Evolutionary conservation across 1,140 invertebrate species (phyloP).

Genomic region (Mylabris phalerata): DNA sequence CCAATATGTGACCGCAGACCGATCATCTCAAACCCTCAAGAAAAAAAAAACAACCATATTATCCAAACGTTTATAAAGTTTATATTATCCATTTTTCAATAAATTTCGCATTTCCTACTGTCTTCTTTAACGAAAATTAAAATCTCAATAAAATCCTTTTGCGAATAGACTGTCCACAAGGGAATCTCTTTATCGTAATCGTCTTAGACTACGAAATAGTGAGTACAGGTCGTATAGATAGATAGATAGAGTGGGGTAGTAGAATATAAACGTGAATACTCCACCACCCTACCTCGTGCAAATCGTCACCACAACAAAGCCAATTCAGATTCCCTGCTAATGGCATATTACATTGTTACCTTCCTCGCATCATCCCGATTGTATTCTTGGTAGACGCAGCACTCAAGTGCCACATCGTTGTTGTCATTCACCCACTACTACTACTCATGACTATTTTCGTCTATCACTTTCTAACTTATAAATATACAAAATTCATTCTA

Average conservation of each 20-base stretch:
- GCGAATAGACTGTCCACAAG: too few species aligned
- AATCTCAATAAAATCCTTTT: too few species aligned
- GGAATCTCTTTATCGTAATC: too few species aligned
- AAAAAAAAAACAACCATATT: constrained; percentile 27
- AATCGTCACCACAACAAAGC: constrained; percentile 39
- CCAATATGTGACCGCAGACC: constrained; percentile 20
- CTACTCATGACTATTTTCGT: neutral
- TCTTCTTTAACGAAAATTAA: too few species aligned
- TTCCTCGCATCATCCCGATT: constrained; percentile 31
- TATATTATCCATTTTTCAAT: constrained; percentile 17
- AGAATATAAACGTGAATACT: constrained; percentile 6
- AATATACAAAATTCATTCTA: neutral
- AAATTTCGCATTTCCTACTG: too few species aligned
- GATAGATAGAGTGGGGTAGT: neutral
- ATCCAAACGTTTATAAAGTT: constrained; percentile 21
- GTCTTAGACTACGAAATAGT: neutral
- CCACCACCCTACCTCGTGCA: constrained; percentile 10
- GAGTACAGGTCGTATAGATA: neutral
- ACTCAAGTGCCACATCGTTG: constrained; percentile 28
- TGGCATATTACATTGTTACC: constrained; percentile 45
- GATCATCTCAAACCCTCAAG: constrained; percentile 15
- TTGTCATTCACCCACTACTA: neutral
- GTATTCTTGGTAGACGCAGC: constrained; percentile 28
- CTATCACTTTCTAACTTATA: neutral
- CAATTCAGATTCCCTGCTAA: constrained; percentile 44